Conservation (phyloP, 1,140 invertebrate genomes). For the Archivesica marissinica region DNA sequence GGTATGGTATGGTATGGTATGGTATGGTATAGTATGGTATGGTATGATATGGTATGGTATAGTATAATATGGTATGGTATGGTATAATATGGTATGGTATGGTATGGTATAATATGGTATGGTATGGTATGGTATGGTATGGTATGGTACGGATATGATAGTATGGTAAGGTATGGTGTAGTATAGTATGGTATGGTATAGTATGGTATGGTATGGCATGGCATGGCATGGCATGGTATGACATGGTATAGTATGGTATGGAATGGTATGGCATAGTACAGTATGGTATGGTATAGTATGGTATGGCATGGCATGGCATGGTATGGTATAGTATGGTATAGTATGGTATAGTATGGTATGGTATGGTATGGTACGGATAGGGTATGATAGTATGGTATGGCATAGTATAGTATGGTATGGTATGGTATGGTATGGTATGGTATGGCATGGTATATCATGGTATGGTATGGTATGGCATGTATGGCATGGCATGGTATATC, state of each 20-base stretch:
- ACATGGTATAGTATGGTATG: constrained; percentile 50
- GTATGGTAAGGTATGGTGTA: too few species aligned
- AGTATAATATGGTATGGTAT: constrained; percentile 71
- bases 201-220: constrained; percentile 63
- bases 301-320: constrained; percentile 60
- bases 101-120: constrained; percentile 72
- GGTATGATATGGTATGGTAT: constrained; percentile 70
- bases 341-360: constrained; percentile 55
- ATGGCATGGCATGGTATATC: too few species aligned
- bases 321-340: constrained; percentile 57
- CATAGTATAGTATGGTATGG: constrained; percentile 65
- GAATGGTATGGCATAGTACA: constrained; percentile 62
- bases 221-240: constrained; percentile 63
- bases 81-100: constrained; percentile 69
- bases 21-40: too few species aligned
- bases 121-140: constrained; percentile 70
- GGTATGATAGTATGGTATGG: too few species aligned
- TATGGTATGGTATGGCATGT: too few species aligned
- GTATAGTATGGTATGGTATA: constrained; percentile 58
- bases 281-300: constrained; percentile 59
- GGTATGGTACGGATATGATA: too few species aligned
- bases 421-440: constrained; percentile 68
- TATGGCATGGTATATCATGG: too few species aligned
- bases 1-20: too few species aligned
- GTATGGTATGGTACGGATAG: constrained; percentile 60